Base-by-base conservation (phyloP, 2,888 invertebrate species). In the Tetheella fluctuosa region DNA sequence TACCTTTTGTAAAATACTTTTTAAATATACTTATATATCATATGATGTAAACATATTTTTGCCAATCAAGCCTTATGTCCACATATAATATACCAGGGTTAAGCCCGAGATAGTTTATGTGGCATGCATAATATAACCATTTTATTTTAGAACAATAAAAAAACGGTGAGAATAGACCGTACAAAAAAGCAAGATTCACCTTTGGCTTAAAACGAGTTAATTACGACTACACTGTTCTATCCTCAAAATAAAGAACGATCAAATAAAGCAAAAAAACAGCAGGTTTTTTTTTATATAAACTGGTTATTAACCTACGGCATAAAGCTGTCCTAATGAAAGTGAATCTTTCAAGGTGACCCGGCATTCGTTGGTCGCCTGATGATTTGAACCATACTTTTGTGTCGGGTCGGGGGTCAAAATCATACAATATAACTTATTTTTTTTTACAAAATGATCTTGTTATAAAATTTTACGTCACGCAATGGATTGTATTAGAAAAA, bases 281-380 rank as follows among this genome's bases (percentile, higher is more conserved):
- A 20, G 30, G n/a, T 55, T 13, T 12, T 53, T 54, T 54, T 34
- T 56, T 28, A 56, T n/a, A 57, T 58, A 28, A 42, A 28, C 25
- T 48, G 6, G 54, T 62, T 25, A 68, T 62, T 56, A 54, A 34
- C 30, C 52, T 73, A 56, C 67, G 30, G 61, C 61, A 70, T 75
- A 60, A 8, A 30, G 20, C 23, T 28, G 62, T 61, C 64, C 60
- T 12, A 70, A 78, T 68, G 77, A 79, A 80, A 79, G 79, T 74
- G 61, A 69, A 53, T 58, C 59, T 61, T 30, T 67, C 79, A 79
- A 80, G 80, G 80, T 80, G 74, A 80, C 66, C 70, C 61, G 59
- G 70, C 70, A 63, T 39, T 60, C 62, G 64, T 59, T 59, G 67
- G 59, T 64, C 62, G 59, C 28, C 30, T 23, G 54, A 42, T 23